phyloP scores from a whole-genome alignment of 2,113 vertebrate species.

The Gyps fulvus region DNA sequence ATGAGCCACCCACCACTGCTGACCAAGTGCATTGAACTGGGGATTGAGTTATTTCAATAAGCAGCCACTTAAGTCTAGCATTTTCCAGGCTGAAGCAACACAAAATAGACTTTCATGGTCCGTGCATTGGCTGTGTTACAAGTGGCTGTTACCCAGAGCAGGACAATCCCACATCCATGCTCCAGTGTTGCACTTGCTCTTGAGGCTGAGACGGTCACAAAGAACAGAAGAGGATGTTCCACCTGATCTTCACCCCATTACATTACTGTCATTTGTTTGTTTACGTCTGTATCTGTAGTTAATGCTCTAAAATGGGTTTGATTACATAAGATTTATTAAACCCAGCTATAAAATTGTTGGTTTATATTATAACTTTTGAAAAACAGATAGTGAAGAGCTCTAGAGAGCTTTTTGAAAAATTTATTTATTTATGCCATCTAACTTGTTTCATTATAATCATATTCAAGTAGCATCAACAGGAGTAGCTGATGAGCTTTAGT shows the following conservation, averaged over 20 bases:
- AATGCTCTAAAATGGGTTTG: background rate
- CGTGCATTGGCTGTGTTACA: background rate
- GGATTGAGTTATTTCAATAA: background rate
- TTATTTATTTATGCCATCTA: background rate
- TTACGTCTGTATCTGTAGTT: background rate
- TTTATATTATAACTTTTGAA: background rate
- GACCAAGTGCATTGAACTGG: background rate
- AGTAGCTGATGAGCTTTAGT: background rate
- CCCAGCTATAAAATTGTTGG: background rate
- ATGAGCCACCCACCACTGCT: background rate
- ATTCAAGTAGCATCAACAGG: background rate
- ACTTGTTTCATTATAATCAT: background rate
- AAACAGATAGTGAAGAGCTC: background rate
- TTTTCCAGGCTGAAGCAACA: background rate
- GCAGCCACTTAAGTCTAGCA: background rate
- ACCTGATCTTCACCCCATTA: background rate
- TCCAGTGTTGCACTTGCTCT: background rate
- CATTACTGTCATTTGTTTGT: background rate
- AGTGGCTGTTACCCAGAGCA: background rate
- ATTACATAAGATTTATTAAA: background rate
- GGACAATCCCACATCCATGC: background rate
- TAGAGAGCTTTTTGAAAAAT: background rate
- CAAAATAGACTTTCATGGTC: background rate
- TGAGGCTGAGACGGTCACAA: background rate
- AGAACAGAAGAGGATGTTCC: background rate